phyloP scores from a whole-genome alignment of 2,113 vertebrate species.

The Cryptomyrus ogoouensis region DNA sequence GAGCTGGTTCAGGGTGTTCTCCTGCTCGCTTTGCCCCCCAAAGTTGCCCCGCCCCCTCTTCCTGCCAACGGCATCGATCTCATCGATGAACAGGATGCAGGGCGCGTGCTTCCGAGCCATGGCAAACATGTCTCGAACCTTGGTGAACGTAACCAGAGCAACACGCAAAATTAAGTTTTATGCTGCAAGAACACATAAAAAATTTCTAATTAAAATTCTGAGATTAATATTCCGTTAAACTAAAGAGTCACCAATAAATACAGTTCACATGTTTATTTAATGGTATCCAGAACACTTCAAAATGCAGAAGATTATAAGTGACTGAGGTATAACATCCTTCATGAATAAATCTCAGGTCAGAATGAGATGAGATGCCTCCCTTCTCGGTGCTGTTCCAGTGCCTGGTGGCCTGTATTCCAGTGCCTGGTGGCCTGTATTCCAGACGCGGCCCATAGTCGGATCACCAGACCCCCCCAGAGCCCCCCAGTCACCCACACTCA shows the following conservation, averaged over 20 bases:
- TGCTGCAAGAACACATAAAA: not conserved
- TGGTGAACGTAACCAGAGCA: not conserved
- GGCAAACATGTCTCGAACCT: slow-evolving; percentile 65
- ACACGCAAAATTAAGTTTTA: not conserved
- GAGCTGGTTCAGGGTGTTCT: slow-evolving; percentile 62
- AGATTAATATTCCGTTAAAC: not conserved
- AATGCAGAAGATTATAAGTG: not conserved
- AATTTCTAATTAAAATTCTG: not conserved
- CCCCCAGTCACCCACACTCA: slow-evolving; percentile 29
- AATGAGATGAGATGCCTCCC: not conserved
- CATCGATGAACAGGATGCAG: slow-evolving; percentile 63
- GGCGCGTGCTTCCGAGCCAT: slow-evolving; percentile 59
- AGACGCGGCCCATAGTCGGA: not conserved
- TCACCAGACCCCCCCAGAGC: not conserved
- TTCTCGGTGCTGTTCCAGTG: not conserved
- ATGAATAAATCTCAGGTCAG: not conserved
- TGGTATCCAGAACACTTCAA: not conserved
- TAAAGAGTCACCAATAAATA: not conserved
- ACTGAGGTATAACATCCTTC: not conserved
- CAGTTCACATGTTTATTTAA: not conserved
- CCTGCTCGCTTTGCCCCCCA: slow-evolving; percentile 59
- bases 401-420: not conserved
- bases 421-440: not conserved
- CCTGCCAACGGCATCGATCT: slow-evolving; percentile 59
- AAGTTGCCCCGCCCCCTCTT: slow-evolving; percentile 52